Percentiles rank a stretch among this genome's conserved stretches.
phyloP scores from a whole-genome alignment of 2,113 vertebrate species.

The human region GRCh38 chr3:18522501-18523000 shows the following conservation, averaged over 20 bases:
- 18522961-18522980: constrained; percentile 52
- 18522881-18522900: constrained; percentile 68
- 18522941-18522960: constrained; percentile 35
- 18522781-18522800: constrained; percentile 55
- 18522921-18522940: constrained; percentile 41
- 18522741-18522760: constrained; percentile 68
- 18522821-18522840: constrained; percentile 61
- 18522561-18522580: constrained; percentile 27
- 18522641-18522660: constrained; percentile 32
- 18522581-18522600: constrained; percentile 17
- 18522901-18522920: constrained; percentile 62
- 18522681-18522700: constrained; percentile 49
- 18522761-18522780: constrained; percentile 65
- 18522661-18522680: neutral
- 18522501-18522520: neutral
- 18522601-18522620: constrained; percentile 20
- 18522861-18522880: constrained; percentile 64
- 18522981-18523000: constrained; percentile 44
- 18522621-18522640: neutral
- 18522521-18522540: constrained; percentile 15
- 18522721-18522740: constrained; percentile 48
- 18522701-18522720: constrained; percentile 48
- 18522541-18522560: constrained; percentile 28
- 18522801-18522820: constrained; percentile 66
- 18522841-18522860: constrained; percentile 67